Evolutionary conservation across 2,113 vertebrate genomes (phyloP).

Genomic region (Chlamydotis undulata): DNA sequence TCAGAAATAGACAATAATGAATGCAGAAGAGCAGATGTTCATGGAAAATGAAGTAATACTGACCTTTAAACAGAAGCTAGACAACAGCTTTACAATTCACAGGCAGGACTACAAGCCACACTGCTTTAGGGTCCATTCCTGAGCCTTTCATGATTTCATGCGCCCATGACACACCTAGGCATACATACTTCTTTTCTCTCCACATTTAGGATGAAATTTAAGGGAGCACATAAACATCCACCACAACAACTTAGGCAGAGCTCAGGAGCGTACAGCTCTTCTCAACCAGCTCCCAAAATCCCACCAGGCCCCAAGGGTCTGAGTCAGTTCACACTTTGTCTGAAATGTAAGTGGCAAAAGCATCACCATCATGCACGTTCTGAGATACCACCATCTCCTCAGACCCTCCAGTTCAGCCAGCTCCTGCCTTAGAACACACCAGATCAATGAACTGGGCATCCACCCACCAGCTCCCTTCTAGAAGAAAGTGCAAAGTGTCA

Average conservation of each 20-base stretch:
- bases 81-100: neutral
- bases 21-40: neutral
- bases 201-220: neutral
- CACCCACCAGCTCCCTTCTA: neutral
- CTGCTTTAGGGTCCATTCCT: neutral
- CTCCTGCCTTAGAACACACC: neutral
- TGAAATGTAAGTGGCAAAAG: neutral
- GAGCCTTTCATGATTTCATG: neutral
- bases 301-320: neutral
- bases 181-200: neutral
- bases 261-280: neutral
- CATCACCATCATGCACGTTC: rapidly evolving
- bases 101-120: neutral
- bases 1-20: neutral
- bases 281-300: neutral
- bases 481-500: neutral
- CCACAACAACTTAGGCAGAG: neutral
- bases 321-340: neutral
- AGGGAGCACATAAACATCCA: neutral
- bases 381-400: neutral
- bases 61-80: neutral
- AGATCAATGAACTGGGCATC: neutral
- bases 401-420: neutral
- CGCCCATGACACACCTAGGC: neutral
- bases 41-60: neutral